These are phyloP conservation scores for Bolborhynchus lineola DNA, from an alignment of 2,113 vertebrate genomes.

Conservation along the genomic window DNA sequence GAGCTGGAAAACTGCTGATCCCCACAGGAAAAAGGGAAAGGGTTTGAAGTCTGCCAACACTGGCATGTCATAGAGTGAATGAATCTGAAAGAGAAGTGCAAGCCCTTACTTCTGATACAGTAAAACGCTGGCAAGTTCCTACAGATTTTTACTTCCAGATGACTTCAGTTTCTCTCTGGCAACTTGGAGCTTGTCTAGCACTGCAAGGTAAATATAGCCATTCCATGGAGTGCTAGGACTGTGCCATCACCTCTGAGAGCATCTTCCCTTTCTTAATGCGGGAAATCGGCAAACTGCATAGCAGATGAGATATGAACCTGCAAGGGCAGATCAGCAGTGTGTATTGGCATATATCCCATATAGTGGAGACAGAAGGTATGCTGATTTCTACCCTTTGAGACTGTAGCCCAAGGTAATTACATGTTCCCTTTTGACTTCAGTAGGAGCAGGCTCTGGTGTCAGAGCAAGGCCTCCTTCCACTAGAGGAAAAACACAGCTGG, in stretches of 20 bases:
- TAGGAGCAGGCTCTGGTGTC: not conserved
- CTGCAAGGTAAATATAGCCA: not conserved
- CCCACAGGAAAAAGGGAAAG: not conserved
- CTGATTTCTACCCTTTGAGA: not conserved
- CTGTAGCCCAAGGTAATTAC: not conserved
- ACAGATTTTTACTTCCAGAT: slow-evolving; percentile 16
- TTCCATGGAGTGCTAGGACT: not conserved
- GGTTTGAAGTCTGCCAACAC: slow-evolving; percentile 1
- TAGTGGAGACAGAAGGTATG: not conserved
- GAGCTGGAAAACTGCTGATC: slow-evolving; percentile 30
- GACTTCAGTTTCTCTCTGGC: slow-evolving; percentile 35
- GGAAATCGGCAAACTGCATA: not conserved
- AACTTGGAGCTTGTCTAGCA: slow-evolving; percentile 15
- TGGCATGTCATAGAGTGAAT: not conserved
- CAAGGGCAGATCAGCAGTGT: not conserved
- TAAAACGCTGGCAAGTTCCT: slow-evolving; percentile 31
- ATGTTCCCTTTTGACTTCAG: not conserved
- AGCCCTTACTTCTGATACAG: slow-evolving; percentile 39
- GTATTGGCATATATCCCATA: not conserved
- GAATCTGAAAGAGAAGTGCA: slow-evolving; percentile 53
- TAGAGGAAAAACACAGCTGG: not conserved
- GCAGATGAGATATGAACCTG: not conserved
- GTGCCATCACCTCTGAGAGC: not conserved
- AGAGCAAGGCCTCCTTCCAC: not conserved
- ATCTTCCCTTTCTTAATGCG: not conserved